These are phyloP conservation scores for Nomada flava DNA, from an alignment of 2,888 invertebrate species.

Conservation along the genomic window DNA sequence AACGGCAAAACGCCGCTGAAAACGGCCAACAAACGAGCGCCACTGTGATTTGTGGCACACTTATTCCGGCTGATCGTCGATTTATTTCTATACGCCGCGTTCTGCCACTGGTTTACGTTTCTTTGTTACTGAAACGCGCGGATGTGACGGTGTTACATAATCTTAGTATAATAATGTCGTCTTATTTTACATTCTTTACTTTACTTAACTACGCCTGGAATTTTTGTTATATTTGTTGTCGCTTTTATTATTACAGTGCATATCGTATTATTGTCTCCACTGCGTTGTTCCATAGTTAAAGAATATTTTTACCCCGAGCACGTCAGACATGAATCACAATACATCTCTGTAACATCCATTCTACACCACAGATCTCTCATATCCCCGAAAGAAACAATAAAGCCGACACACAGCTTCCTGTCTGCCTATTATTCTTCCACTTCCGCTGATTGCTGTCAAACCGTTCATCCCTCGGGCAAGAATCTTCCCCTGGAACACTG, in stretches of 20 bases:
- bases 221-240: too few species aligned
- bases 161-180: neutral
- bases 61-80: constrained; percentile 64
- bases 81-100: constrained; percentile 57
- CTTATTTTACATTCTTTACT: too few species aligned
- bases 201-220: too few species aligned
- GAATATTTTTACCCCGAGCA: neutral
- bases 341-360: neutral
- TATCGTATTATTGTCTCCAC: too few species aligned
- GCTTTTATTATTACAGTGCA: too few species aligned
- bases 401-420: neutral
- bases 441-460: constrained; percentile 26
- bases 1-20: constrained; percentile 52
- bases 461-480: constrained; percentile 4
- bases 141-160: neutral
- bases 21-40: constrained; percentile 55
- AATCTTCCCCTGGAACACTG: neutral
- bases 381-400: constrained; percentile 1
- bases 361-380: neutral
- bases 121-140: neutral
- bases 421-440: constrained; percentile 11
- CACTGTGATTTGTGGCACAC: constrained; percentile 63
- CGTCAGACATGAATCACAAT: neutral
- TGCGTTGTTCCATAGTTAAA: neutral
- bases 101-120: neutral